Conservation (phyloP, 2,797 vertebrate species). For the Prunella strophiata region DNA sequence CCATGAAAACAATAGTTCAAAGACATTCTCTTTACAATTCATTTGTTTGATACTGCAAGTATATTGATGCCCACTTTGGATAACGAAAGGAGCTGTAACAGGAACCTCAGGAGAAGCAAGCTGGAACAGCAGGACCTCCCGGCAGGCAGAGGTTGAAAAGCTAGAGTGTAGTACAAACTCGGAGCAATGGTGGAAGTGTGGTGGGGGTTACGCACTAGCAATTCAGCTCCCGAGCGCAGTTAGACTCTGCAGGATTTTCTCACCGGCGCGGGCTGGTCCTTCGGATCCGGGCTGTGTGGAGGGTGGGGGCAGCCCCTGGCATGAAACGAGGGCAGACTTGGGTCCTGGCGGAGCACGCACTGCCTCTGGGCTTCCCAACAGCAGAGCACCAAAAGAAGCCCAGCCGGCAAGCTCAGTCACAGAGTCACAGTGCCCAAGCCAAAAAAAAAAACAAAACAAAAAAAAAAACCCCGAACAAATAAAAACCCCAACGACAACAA, state of each 20-base stretch:
- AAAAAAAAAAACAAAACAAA: too few species aligned
- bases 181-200: background rate
- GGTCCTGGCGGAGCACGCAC: too few species aligned
- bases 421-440: background rate
- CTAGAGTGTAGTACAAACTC: background rate
- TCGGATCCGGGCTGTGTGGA: background rate
- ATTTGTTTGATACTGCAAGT: background rate
- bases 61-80: background rate
- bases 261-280: background rate
- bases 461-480: too few species aligned
- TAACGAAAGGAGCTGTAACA: background rate
- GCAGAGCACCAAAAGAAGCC: background rate
- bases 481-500: too few species aligned
- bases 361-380: too few species aligned
- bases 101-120: background rate
- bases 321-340: too few species aligned
- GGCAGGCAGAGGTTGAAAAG: background rate
- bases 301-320: too few species aligned
- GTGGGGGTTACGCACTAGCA: background rate
- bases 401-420: background rate
- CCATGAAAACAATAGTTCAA: background rate
- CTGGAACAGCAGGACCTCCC: background rate
- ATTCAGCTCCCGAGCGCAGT: background rate
- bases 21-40: background rate
- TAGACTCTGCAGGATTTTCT: background rate